phyloP scores from a whole-genome alignment of 2,888 invertebrate genomes.

The Desoria tigrina region DNA sequence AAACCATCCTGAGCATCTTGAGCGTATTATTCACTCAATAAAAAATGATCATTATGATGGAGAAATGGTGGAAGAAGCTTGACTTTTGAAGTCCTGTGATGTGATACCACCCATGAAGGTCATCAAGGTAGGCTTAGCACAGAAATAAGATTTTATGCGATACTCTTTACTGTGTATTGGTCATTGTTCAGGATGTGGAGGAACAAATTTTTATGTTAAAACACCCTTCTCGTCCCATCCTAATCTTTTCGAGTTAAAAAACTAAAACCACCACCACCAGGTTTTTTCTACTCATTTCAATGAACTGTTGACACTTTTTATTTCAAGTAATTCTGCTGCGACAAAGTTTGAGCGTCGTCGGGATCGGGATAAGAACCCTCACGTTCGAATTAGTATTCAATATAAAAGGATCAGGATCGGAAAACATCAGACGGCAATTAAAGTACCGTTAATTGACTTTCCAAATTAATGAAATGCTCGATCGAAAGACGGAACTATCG shows the following conservation, averaged over 20 bases:
- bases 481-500: too few relatives aligned
- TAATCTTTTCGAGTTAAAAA: background rate
- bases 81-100: slow-evolving; percentile 9
- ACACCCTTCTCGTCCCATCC: background rate
- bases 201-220: too few relatives aligned
- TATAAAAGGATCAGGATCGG: too few relatives aligned
- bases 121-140: slow-evolving; percentile 20
- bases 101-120: slow-evolving; percentile 43
- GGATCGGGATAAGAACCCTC: background rate
- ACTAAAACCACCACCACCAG: too few relatives aligned
- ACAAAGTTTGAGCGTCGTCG: too few relatives aligned
- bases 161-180: too few relatives aligned
- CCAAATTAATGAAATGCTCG: slow-evolving; percentile 5
- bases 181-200: too few relatives aligned
- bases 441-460: slow-evolving; percentile 11
- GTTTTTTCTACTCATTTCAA: too few relatives aligned
- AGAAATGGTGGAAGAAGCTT: slow-evolving; percentile 20
- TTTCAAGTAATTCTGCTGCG: too few relatives aligned
- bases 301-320: too few relatives aligned
- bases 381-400: too few relatives aligned
- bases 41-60: background rate
- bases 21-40: slow-evolving; percentile 10
- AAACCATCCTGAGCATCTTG: background rate
- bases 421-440: background rate
- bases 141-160: too few relatives aligned